Evolutionary conservation across 2,888 invertebrate genomes (phyloP), one percentile per base, ranked within the genome.

Genomic region (Drosophila eohydei): DNA sequence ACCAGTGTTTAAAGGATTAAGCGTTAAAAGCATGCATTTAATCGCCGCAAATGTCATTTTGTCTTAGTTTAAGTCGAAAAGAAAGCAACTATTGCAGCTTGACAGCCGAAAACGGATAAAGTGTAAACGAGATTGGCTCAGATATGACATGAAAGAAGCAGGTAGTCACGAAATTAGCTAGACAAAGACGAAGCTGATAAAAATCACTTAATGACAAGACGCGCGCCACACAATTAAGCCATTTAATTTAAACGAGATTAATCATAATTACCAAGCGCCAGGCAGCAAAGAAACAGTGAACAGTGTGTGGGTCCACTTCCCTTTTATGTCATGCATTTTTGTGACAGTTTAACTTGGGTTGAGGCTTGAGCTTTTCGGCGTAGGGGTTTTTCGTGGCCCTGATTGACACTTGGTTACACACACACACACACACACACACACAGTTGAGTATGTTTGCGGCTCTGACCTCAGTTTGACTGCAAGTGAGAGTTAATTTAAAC

Each of bases 171-270:
- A 46, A 38, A 9, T 16, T n/a, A 44, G n/a, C 26, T 28, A 56
- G 65, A 80, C 80, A 76, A 76, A 56, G 40, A 7, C 26, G 0
- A 4, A 43, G 72, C 71, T 89, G 86, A 87, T 90, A 90, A 89
- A 89, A 90, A 87, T 87, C 89, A 87, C 87, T 90, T 87, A 90
- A 87, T 90, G 90, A 89, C 84, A 90, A 81, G 79, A 83, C 74
- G 80, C 59, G 77, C 69, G 66, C 72, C 71, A 72, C 67, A 76
- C 89, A 90, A 90, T 87, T 90, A 87, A 87, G 89, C 71, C 89
- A 79, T 87, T 87, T 89, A 79, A 90, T 87, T 87, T 90, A 89
- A 87, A 90, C 84, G 89, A 90, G 88, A 87, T 87, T 90, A 87
- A 87, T 87, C 90, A 87, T 87, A 87, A 87, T 87, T 87, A 90